Evolutionary conservation across 2,113 vertebrate genomes (phyloP).

Genomic region (Semnornis frantzii): DNA sequence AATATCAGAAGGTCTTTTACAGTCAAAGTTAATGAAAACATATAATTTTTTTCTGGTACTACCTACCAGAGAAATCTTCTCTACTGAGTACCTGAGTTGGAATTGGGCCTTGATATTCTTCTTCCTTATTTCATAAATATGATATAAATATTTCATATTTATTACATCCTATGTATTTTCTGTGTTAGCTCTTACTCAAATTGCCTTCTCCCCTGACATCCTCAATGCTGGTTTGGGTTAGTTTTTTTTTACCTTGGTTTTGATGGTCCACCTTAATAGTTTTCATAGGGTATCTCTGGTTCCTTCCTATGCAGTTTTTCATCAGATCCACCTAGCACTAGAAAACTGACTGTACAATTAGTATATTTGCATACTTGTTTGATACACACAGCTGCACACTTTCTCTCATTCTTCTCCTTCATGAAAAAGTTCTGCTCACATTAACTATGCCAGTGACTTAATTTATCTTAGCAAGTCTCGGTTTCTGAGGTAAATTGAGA

Average conservation of each 20-base stretch:
- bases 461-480: not conserved
- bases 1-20: not conserved
- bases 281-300: not conserved
- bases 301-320: not conserved
- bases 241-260: not conserved
- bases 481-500: not conserved
- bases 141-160: no score
- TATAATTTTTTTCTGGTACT: not conserved
- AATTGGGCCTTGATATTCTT: not conserved
- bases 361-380: fast-evolving
- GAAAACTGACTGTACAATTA: not conserved
- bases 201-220: not conserved
- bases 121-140: not conserved
- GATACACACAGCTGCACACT: not conserved
- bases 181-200: not conserved
- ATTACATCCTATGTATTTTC: not conserved
- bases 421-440: not conserved
- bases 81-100: not conserved
- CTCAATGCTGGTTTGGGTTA: not conserved
- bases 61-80: not conserved
- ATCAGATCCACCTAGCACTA: not conserved
- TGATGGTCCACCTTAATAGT: fast-evolving
- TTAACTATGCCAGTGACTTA: not conserved
- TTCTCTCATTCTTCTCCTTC: not conserved
- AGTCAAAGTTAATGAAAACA: not conserved